Conservation (phyloP, 2,797 vertebrate genomes). For the Mus spretus region DNA sequence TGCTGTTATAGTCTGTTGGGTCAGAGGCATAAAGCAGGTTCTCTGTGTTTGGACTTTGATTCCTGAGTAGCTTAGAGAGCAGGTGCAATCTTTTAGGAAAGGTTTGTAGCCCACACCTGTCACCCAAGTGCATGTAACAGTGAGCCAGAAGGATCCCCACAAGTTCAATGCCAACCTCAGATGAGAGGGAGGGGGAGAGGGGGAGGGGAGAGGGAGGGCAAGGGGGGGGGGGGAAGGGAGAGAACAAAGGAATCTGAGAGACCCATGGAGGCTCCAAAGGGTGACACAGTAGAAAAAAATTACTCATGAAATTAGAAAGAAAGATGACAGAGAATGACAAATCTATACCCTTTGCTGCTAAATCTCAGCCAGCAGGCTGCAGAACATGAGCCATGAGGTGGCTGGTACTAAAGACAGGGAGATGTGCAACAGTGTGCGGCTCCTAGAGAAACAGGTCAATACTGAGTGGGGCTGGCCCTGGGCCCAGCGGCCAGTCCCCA, state of each 20-base stretch:
- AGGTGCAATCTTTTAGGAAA: background rate
- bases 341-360: background rate
- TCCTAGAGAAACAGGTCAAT: background rate
- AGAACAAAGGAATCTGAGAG: background rate
- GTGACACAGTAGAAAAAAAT: background rate
- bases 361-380: background rate
- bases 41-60: background rate
- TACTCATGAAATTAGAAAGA: background rate
- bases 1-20: background rate
- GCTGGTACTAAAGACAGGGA: background rate
- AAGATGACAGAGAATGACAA: background rate
- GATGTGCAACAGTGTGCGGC: background rate
- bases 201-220: too few relatives aligned
- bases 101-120: background rate
- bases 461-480: background rate
- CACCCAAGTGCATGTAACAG: background rate
- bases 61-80: conserved; percentile 20
- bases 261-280: background rate
- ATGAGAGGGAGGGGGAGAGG: background rate
- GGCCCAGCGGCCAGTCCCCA: background rate
- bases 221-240: background rate
- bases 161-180: background rate
- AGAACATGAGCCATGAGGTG: background rate
- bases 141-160: background rate
- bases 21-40: conserved; percentile 18